Percentiles rank a stretch among this genome's conserved stretches.
Conservation (phyloP, 2,797 vertebrate species). For the Molossus molossus region DNA sequence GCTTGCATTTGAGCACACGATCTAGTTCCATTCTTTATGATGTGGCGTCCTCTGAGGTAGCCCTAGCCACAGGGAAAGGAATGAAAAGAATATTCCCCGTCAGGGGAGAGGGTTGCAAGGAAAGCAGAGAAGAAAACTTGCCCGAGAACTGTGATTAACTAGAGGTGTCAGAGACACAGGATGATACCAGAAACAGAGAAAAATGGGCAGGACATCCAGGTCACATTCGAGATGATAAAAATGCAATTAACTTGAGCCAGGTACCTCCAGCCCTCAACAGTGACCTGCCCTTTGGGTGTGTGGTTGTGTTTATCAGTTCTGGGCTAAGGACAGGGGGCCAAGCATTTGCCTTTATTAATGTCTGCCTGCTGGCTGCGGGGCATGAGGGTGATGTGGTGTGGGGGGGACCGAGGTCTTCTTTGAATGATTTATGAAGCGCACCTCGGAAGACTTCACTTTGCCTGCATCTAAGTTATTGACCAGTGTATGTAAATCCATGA, state of each 20-base stretch:
- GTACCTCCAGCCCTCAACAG: background rate
- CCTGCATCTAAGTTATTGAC: background rate
- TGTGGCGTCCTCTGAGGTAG: background rate
- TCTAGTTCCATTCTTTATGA: background rate
- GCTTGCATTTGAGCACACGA: background rate
- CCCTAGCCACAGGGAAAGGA: background rate
- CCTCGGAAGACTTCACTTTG: constrained; percentile 6
- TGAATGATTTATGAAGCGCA: constrained; percentile 53
- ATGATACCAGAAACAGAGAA: background rate
- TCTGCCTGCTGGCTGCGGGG: background rate
- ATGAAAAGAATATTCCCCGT: background rate
- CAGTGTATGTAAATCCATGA: background rate
- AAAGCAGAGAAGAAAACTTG: constrained; percentile 34
- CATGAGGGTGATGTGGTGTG: background rate
- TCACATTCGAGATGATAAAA: constrained; percentile 72
- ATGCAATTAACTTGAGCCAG: constrained; percentile 62
- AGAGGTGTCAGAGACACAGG: background rate
- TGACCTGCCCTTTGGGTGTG: background rate
- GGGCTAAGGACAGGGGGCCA: background rate
- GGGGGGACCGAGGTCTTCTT: background rate
- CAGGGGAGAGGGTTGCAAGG: background rate
- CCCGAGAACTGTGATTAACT: constrained; percentile 10
- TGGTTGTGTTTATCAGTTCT: constrained; percentile 26
- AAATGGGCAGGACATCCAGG: background rate
- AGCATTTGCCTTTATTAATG: constrained; percentile 55